Conservation (phyloP, 1,140 invertebrate genomes). For the Intoshia linei region DNA sequence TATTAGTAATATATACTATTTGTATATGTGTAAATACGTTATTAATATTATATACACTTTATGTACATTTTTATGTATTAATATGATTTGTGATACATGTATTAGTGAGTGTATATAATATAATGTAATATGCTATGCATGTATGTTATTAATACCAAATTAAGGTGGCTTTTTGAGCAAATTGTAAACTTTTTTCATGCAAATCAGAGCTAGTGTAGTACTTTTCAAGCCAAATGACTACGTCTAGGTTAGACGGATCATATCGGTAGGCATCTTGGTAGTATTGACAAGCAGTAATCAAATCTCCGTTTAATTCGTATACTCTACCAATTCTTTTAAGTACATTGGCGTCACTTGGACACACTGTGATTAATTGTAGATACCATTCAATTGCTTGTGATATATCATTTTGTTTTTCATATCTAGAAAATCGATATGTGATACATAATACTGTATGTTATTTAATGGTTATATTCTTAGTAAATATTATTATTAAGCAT, state of each 20-base stretch:
- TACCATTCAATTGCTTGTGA: slow-evolving; percentile 2
- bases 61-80: not conserved
- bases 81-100: no score
- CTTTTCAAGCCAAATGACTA: slow-evolving; percentile 51
- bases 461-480: no score
- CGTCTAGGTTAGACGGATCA: slow-evolving; percentile 51
- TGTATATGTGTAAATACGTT: not conserved
- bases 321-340: no score
- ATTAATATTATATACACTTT: not conserved
- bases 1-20: not conserved
- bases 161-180: slow-evolving; percentile 52
- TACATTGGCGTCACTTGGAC: no score
- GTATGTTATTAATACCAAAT: slow-evolving; percentile 30
- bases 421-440: not conserved
- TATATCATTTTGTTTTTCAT: not conserved
- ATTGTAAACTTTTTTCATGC: slow-evolving; percentile 51
- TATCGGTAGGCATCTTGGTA: slow-evolving; percentile 53
- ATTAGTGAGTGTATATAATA: no score
- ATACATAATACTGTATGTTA: no score
- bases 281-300: no score
- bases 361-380: slow-evolving; percentile 4
- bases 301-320: no score
- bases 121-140: not conserved
- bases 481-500: no score
- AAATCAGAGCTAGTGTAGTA: slow-evolving; percentile 60